Base-by-base conservation (phyloP, 2,797 vertebrate species). In the Acanthis flammea region DNA sequence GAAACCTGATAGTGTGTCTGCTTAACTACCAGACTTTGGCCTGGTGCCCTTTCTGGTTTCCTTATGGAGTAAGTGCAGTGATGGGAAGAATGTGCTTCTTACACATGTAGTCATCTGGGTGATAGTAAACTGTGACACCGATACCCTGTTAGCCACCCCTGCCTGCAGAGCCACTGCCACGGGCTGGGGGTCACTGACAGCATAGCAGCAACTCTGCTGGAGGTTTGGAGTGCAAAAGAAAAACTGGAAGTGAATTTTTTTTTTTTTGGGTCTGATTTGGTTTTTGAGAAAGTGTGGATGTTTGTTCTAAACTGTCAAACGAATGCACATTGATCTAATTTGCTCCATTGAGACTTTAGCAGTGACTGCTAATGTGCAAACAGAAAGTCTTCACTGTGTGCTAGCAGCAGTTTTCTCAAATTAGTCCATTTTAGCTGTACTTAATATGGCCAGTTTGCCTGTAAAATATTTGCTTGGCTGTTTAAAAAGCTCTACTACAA, bases 31-130 rank as follows among this genome's bases (percentile, higher is more conserved):
- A 97, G 95, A 80, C 90, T 71, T 28, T 96, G 95, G 94, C 93
- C 94, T 55, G 47, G 51, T 95, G 97, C 94, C 96, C 93, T 94
- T 94, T 73, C 88, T 88, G 86, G 77, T 88, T 97, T 97, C 81
- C 97, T 95, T 96, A 97, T 88, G 95, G 94, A 94, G 76, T 92
- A 94, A 97, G 84, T 62, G 74, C 91, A 95, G 91, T 22, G 90
- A 94, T 96, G 91, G 94, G 94, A 95, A 91, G 96, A 96, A 96
- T 94, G 95, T 22, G 45, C 92, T 94, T 60, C 95, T 96, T 96
- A 88, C 92, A 91, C 94, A 6, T 84, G 91, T 54, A 88, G 90
- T 95, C 87, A 90, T 95, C 54, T 55, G 0, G 7, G 76, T 76
- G 93, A 91, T 91, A 97, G 95, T 96, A 95, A 95, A 96, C 87